Evolutionary conservation across 2,888 invertebrate species (phyloP), one percentile per base, ranked within the genome.

Genomic region (Orthosia gothica): DNA sequence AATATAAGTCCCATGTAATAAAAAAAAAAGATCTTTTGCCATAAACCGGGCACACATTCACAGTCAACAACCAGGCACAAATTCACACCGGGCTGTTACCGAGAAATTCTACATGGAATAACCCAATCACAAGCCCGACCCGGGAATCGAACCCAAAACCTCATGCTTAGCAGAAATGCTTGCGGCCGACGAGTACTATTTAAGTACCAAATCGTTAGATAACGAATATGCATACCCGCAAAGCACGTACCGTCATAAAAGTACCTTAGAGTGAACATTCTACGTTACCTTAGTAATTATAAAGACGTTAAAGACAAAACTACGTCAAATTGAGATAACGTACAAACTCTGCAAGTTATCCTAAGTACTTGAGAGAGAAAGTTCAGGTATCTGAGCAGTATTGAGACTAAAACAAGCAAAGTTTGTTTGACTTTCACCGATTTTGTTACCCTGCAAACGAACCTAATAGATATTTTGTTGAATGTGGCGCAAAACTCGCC

Each of bases 391-490:
- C 50, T 50, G 64, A 26, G 20, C 74, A 15, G 58, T 78, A 80
- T 72, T 57, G 52, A 64, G 61, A 65, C 67, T 81, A 74, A 73
- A 62, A 80, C 69, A 80, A 72, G 64, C 49, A 12, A 75, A 74
- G 52, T 83, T 79, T 72, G 52, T 20, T 26, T 23, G 45, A 81
- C 84, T 84, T 84, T 84, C 84, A 84, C 86, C 67, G 54, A 77
- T 76, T 72, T 69, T 66, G 52, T 55, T 55, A 59, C 50, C 32
- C 58, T 67, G 40, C 45, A 20, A n/a, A 55, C 54, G 15, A 74
- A 49, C 16, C 15, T 59, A n/a, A n/a, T 18, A 32, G 20, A 16
- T 70, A 50, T 23, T 40, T 50, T 58, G 40, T 32, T 32, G 32
- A 32, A 32, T 32, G 32, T 32, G 47, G 12, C 3, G 3, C 26